Percentiles rank a stretch among this genome's conserved stretches.
Evolutionary conservation across 2,113 vertebrate genomes (phyloP).

Genomic region (Setophaga petechia): DNA sequence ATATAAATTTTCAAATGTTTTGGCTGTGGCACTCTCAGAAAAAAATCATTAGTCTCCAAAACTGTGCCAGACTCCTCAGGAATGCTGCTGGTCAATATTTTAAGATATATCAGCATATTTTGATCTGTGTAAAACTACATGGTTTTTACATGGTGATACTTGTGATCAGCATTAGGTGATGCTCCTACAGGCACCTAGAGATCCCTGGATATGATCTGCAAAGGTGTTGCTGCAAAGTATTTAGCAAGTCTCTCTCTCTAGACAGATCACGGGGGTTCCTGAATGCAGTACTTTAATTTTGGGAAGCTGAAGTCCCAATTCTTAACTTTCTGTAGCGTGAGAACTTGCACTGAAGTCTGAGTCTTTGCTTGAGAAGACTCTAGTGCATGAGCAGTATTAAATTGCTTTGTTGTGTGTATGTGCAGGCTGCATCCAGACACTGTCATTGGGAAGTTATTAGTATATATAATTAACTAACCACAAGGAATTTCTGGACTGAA

Average conservation of each 20-base stretch:
- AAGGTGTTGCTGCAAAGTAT: not conserved
- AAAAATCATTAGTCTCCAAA: not conserved
- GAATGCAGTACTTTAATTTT: not conserved
- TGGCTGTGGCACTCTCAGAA: not conserved
- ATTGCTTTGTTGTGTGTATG: not conserved
- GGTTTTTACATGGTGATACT: not conserved
- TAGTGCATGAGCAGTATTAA: not conserved
- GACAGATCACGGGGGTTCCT: not conserved
- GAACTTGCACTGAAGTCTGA: not conserved
- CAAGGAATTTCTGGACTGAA: slow-evolving; percentile 22
- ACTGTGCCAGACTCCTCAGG: not conserved
- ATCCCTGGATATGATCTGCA: not conserved
- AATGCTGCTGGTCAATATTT: not conserved
- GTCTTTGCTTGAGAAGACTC: not conserved
- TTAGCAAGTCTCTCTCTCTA: not conserved
- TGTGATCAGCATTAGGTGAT: not conserved
- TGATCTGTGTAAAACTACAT: not conserved
- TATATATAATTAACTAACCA: slow-evolving; percentile 17
- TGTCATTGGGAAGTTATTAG: slow-evolving; percentile 17
- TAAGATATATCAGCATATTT: not conserved
- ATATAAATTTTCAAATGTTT: not conserved
- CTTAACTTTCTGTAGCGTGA: not conserved
- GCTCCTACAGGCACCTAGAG: not conserved
- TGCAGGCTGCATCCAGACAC: not conserved
- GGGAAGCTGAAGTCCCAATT: not conserved